A percentile compares a stretch with the other conserved stretches of the same genome.
Conservation (phyloP, 2,113 vertebrate species). For the Suncus etruscus region DNA sequence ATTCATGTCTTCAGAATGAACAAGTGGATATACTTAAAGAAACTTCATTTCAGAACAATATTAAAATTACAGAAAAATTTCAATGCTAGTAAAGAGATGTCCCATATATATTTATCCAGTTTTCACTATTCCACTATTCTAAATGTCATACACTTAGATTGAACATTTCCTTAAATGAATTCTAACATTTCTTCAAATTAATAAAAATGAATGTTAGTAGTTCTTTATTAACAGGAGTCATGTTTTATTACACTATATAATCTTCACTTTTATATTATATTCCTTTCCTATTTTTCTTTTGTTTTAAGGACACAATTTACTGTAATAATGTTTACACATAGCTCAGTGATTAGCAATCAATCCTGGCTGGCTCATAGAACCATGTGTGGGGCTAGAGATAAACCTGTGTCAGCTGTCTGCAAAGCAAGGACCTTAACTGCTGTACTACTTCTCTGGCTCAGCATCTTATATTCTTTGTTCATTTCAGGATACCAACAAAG, state of each 20-base stretch:
- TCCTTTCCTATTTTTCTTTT: no score
- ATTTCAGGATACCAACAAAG: neutral
- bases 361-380: no score
- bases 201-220: neutral
- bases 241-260: neutral
- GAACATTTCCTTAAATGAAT: neutral
- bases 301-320: no score
- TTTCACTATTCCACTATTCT: neutral
- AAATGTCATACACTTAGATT: neutral
- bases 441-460: neutral
- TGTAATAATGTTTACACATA: no score
- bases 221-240: neutral
- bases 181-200: no score
- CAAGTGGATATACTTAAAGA: neutral
- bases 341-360: no score
- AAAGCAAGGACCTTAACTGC: no score
- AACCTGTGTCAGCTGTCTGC: no score
- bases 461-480: neutral
- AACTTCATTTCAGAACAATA: neutral
- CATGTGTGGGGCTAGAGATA: no score
- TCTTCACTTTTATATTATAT: no score
- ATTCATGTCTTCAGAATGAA: neutral
- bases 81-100: neutral
- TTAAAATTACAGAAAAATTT: conserved; percentile 1
- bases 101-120: no score